Base-by-base conservation (phyloP, 2,797 vertebrate species). In the Sphenodon punctatus region DNA sequence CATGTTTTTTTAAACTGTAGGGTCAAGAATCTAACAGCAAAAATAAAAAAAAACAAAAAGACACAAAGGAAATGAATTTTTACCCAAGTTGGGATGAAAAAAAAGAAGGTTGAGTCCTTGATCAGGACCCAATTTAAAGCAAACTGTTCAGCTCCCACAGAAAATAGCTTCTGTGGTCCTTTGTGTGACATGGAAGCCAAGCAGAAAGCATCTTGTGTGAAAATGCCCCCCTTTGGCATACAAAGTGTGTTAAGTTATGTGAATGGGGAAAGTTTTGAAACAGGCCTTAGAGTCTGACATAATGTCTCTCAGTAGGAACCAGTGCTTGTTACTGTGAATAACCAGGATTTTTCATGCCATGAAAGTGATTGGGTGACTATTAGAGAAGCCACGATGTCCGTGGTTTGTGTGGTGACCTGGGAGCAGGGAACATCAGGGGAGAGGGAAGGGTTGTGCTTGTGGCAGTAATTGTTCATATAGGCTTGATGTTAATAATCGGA, bases 401-500 rank as follows among this genome's bases (percentile, higher is more conserved):
- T 89, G 88, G 90, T 89, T 91, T 90, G 66, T 90, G 93, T 91
- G 92, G 93, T 94, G 93, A 93, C 93, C 93, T 90, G 91, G 89
- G 91, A 93, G 93, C 92, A 91, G 89, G 93, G 92, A 80, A n/a
- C n/a, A 86, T 91, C 67, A 91, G 73, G 90, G 88, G 81, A 92
- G 90, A 94, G 85, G 91, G 70, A 92, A 89, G 78, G 92, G 90
- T 95, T 84, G 95, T 89, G 92, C 94, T 90, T 89, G 92, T 67
- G 87, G 94, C 94, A 94, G 95, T 94, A 91, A 95, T 94, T 90
- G 93, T 93, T 92, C 91, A 92, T 94, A 94, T 94, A 94, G 88
- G 73, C 94, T 94, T 85, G 88, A 87, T 94, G 93, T 90, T 96
- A 96, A 97, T 97, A 89, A 91, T 93, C 93, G 93, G 90, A 90